phyloP scores from a whole-genome alignment of 2,113 vertebrate genomes.

The Sander vitreus region DNA sequence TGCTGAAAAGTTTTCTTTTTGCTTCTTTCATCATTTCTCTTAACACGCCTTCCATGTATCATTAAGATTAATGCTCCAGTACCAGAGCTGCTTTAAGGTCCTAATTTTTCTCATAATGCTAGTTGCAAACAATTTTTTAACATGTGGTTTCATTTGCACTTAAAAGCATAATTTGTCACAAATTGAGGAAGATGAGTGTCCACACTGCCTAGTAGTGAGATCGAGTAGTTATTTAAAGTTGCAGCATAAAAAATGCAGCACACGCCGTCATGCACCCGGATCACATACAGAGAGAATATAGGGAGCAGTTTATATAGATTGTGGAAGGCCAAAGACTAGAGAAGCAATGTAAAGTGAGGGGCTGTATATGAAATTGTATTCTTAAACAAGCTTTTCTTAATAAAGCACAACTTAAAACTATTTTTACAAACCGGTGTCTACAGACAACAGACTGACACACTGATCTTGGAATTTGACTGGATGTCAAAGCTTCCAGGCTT shows the following conservation, averaged over 20 bases:
- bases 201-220: accelerated
- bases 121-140: neutral
- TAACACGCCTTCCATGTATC: neutral
- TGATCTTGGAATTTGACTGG: too few relatives aligned
- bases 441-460: neutral
- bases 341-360: neutral
- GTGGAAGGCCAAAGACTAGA: neutral
- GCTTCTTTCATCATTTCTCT: constrained; percentile 26
- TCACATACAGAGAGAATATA: neutral
- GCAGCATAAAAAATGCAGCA: neutral
- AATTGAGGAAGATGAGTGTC: neutral
- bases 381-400: neutral
- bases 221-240: too few relatives aligned
- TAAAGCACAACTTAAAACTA: neutral
- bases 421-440: neutral
- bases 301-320: neutral
- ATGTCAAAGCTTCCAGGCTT: neutral
- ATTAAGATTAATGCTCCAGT: constrained; percentile 29
- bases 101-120: constrained; percentile 4
- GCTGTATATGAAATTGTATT: neutral
- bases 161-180: neutral
- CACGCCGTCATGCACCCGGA: neutral
- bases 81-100: neutral
- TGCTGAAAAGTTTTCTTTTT: neutral
- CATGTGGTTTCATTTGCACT: neutral